phyloP scores from a whole-genome alignment of 1,140 invertebrate species.

The Drosophila dunni region DNA sequence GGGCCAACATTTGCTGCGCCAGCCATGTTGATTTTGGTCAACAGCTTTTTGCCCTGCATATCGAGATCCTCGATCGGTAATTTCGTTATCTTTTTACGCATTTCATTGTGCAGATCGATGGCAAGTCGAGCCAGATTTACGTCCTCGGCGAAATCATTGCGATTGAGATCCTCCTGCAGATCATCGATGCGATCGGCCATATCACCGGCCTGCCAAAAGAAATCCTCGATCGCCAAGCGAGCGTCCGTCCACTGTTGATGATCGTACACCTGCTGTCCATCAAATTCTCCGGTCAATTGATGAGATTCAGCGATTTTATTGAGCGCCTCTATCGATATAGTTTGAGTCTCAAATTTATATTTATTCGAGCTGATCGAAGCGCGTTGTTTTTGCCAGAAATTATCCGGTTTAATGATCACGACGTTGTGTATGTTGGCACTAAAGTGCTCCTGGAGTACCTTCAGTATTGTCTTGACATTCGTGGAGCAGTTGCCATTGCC shows the following conservation, averaged over 20 bases:
- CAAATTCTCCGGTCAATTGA: slow-evolving; percentile 96
- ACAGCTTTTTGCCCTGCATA: slow-evolving; percentile 86
- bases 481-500: slow-evolving; percentile 94
- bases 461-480: slow-evolving; percentile 97
- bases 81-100: slow-evolving; percentile 97
- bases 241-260: slow-evolving; percentile 98
- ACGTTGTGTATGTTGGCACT: slow-evolving; percentile 94
- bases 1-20: slow-evolving; percentile 38
- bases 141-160: slow-evolving; percentile 96
- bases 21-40: slow-evolving; percentile 76
- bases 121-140: slow-evolving; percentile 94
- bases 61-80: slow-evolving; percentile 97
- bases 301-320: slow-evolving; percentile 95
- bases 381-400: slow-evolving; percentile 99
- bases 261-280: slow-evolving; percentile 97
- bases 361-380: slow-evolving; percentile 98
- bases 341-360: slow-evolving; percentile 99
- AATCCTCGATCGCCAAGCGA: slow-evolving; percentile 96
- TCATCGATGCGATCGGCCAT: slow-evolving; percentile 96
- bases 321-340: slow-evolving; percentile 97
- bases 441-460: slow-evolving; percentile 98
- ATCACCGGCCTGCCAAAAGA: slow-evolving; percentile 97
- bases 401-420: slow-evolving; percentile 99
- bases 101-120: slow-evolving; percentile 96
- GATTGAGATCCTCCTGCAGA: slow-evolving; percentile 94